phyloP scores from a whole-genome alignment of 2,797 vertebrate species.

The Phoxinus dragarum region DNA sequence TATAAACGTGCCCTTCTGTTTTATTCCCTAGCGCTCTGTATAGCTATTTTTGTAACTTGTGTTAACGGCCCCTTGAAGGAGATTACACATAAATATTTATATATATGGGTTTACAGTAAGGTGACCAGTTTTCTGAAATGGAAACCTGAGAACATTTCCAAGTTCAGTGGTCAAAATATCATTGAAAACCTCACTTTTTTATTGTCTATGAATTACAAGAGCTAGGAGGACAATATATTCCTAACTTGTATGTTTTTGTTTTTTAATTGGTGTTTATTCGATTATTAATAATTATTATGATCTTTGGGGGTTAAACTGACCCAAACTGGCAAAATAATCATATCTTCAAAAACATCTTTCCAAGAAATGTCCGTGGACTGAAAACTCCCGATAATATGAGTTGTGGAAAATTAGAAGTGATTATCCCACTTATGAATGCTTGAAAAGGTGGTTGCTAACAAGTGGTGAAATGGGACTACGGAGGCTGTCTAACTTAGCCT shows the following conservation, averaged over 20 bases:
- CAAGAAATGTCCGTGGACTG: too few species aligned
- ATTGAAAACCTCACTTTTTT: neutral
- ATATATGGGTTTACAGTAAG: neutral
- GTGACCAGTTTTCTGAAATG: neutral
- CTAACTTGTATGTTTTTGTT: too few species aligned
- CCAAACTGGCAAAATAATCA: neutral
- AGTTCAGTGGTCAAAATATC: neutral
- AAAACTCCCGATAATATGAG: too few species aligned
- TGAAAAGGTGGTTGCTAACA: too few species aligned
- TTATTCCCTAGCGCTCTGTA: conserved; percentile 13
- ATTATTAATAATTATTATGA: neutral
- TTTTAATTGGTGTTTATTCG: too few species aligned
- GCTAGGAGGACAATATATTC: too few species aligned
- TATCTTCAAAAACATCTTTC: too few species aligned
- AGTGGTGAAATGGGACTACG: too few species aligned
- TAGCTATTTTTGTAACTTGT: conserved; percentile 1
- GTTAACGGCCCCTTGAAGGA: neutral
- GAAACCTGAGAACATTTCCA: neutral
- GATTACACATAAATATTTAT: neutral
- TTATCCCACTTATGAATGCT: too few species aligned
- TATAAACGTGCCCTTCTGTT: conserved; percentile 8
- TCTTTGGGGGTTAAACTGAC: neutral
- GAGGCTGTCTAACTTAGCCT: too few species aligned
- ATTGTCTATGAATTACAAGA: neutral
- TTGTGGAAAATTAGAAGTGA: too few species aligned